A percentile compares a stretch with the other conserved stretches of the same genome.
phyloP scores from a whole-genome alignment of 2,888 invertebrate genomes.

The Cryptus armator region DNA sequence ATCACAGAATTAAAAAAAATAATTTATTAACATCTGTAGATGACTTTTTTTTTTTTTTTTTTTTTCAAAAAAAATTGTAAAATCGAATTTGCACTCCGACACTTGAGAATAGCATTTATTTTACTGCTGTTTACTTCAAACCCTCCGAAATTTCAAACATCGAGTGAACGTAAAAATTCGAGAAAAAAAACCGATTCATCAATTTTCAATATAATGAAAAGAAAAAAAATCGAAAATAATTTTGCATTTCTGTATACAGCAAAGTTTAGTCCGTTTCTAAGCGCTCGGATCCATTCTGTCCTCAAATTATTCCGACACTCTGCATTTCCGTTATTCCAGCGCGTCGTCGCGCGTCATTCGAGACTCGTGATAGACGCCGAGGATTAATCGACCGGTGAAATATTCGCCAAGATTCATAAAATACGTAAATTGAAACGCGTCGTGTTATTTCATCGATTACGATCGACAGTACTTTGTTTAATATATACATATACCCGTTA shows the following conservation, averaged over 20 bases:
- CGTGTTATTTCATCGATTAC: not conserved
- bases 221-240: too few species aligned
- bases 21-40: not conserved
- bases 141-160: too few species aligned
- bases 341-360: not conserved
- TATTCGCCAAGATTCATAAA: not conserved
- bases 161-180: too few species aligned
- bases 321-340: not conserved
- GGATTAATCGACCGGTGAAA: not conserved
- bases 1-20: not conserved
- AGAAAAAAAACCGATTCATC: too few species aligned
- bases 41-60: too few species aligned
- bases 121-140: too few species aligned
- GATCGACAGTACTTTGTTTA: not conserved
- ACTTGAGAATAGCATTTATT: too few species aligned
- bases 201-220: too few species aligned
- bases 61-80: too few species aligned
- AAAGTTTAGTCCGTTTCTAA: too few species aligned
- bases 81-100: too few species aligned
- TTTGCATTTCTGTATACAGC: too few species aligned
- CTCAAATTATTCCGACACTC: not conserved
- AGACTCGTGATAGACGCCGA: not conserved
- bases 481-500: constrained; percentile 18
- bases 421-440: not conserved
- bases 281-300: not conserved